These are phyloP conservation scores for Eueremaeus valkanovi DNA, from an alignment of 2,888 invertebrate species.

Conservation along the genomic window DNA sequence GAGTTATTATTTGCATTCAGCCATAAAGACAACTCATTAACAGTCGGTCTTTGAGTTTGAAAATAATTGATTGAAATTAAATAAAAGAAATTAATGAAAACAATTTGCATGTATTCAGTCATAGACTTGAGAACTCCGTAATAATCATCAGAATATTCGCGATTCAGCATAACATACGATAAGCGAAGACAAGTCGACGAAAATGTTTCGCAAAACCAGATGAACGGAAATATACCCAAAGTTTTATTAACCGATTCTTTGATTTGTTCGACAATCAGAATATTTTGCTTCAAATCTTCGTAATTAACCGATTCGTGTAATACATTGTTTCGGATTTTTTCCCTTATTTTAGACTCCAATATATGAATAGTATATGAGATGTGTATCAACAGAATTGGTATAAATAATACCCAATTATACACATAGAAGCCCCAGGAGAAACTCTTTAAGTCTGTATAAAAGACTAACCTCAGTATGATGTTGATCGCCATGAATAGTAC, in stretches of 20 bases:
- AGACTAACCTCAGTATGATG: too few species aligned
- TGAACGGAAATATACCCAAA: background rate
- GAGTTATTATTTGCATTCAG: background rate
- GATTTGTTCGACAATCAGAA: too few species aligned
- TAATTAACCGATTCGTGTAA: too few species aligned
- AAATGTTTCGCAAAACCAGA: background rate
- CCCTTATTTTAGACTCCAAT: too few species aligned
- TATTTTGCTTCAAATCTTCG: too few species aligned
- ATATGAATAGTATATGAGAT: too few species aligned
- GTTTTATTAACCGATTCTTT: background rate
- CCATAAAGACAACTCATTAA: background rate
- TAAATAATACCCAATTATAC: too few species aligned
- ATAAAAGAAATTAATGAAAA: background rate
- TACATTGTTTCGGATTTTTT: too few species aligned
- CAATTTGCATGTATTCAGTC: background rate
- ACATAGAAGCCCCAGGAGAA: too few species aligned
- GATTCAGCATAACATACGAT: background rate
- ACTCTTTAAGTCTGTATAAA: too few species aligned
- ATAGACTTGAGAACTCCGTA: background rate
- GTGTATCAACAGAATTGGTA: too few species aligned
- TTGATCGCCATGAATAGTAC: too few species aligned
- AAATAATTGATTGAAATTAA: background rate
- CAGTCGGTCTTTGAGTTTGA: background rate
- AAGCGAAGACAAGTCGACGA: background rate
- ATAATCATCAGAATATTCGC: background rate